phyloP scores from a whole-genome alignment of 2,888 invertebrate species.

The Nomada lathburiana region DNA sequence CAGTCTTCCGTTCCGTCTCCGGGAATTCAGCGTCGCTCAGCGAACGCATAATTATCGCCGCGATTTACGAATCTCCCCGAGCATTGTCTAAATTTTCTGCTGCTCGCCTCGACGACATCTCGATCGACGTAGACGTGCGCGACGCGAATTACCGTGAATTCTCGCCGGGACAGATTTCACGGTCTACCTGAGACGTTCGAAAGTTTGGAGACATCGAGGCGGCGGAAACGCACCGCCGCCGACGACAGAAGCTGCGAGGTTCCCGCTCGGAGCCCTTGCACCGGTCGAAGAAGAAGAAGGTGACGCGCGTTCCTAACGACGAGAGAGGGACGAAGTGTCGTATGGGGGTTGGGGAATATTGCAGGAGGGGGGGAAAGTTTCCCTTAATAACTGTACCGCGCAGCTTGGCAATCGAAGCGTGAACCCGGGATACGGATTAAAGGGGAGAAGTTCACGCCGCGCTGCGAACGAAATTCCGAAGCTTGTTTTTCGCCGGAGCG shows the following conservation, averaged over 20 bases:
- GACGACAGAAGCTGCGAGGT: conserved; percentile 51
- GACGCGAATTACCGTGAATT: conserved; percentile 73
- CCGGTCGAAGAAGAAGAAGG: conserved; percentile 38
- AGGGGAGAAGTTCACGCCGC: conserved; percentile 72
- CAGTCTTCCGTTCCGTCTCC: background rate
- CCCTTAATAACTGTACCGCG: conserved; percentile 80
- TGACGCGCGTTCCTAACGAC: background rate
- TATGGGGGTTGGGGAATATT: conserved; percentile 45
- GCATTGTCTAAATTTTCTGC: conserved; percentile 57
- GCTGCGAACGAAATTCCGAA: conserved; percentile 61
- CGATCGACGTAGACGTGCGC: conserved; percentile 58
- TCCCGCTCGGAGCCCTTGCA: conserved; percentile 42
- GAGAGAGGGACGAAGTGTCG: conserved; percentile 45
- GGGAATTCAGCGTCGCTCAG: background rate
- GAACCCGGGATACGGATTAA: conserved; percentile 82
- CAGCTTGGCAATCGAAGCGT: conserved; percentile 79
- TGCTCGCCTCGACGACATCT: conserved; percentile 24
- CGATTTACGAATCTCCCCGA: conserved; percentile 51
- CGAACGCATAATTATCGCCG: conserved; percentile 37
- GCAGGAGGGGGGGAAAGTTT: conserved; percentile 76
- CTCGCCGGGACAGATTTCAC: conserved; percentile 79
- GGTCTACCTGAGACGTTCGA: conserved; percentile 81
- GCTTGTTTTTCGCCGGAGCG: conserved; percentile 59
- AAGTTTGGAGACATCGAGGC: conserved; percentile 78
- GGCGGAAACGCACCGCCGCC: conserved; percentile 63